These are phyloP conservation scores for Ariopsis seemanni DNA, from an alignment of 2,113 vertebrate genomes.

Conservation along the genomic window DNA sequence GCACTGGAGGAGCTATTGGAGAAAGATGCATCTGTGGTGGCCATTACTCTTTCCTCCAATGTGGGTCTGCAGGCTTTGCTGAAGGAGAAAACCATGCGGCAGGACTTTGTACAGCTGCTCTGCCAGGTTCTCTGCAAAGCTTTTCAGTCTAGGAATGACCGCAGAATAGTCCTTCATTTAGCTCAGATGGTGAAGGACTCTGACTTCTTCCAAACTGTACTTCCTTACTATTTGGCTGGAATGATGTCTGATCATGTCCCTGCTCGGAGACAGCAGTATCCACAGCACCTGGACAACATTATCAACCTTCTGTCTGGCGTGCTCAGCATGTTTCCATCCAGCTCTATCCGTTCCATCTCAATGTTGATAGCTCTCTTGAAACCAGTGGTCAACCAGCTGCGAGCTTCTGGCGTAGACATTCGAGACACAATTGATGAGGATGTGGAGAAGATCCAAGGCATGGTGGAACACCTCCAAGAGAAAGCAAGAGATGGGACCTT, in stretches of 20 bases:
- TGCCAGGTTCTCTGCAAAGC: conserved; percentile 82
- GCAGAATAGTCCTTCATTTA: conserved; percentile 78
- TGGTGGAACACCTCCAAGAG: conserved; percentile 79
- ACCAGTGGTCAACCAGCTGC: conserved; percentile 75
- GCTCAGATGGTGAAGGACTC: conserved; percentile 82
- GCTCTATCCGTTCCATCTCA: conserved; percentile 77
- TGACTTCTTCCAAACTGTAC: conserved; percentile 74
- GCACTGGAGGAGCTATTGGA: conserved; percentile 76
- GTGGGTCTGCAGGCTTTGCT: conserved; percentile 73
- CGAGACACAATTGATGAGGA: conserved; percentile 72
- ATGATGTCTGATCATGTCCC: conserved; percentile 74
- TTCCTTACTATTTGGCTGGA: conserved; percentile 78
- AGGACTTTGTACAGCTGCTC: conserved; percentile 77
- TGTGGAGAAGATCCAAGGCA: conserved; percentile 70
- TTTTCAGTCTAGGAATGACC: conserved; percentile 75
- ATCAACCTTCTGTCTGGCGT: conserved; percentile 80
- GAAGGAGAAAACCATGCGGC: conserved; percentile 70
- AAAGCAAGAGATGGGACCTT: conserved; percentile 83
- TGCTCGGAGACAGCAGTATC: conserved; percentile 72
- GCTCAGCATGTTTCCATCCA: conserved; percentile 82
- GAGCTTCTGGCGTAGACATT: conserved; percentile 76
- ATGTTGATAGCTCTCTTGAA: conserved; percentile 78
- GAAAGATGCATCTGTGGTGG: conserved; percentile 82
- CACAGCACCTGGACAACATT: conserved; percentile 81
- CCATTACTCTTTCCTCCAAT: conserved; percentile 79